A percentile compares a stretch with the other conserved stretches of the same genome.
Conservation (phyloP, 2,888 invertebrate genomes). For the Trichogramma dendrolimi region DNA sequence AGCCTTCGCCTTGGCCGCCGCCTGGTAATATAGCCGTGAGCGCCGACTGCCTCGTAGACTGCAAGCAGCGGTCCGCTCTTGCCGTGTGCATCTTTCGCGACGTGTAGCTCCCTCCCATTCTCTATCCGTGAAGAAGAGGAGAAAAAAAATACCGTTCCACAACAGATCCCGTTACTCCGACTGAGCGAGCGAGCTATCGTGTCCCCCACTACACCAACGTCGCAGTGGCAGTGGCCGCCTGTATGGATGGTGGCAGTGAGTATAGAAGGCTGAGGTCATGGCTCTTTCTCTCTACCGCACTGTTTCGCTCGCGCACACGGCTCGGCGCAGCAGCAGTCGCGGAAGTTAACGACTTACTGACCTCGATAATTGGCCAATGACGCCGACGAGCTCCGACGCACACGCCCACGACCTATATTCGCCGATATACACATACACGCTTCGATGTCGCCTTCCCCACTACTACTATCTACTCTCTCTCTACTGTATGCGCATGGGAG, state of each 20-base stretch:
- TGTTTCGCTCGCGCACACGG: constrained; percentile 12
- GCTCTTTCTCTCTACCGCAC: constrained; percentile 17
- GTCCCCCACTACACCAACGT: constrained; percentile 26
- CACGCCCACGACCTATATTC: neutral
- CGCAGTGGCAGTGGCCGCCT: too few species aligned
- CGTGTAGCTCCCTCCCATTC: constrained; percentile 24
- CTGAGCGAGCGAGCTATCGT: neutral
- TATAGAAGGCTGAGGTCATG: too few species aligned
- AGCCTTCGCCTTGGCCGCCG: constrained; percentile 23
- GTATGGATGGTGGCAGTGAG: too few species aligned
- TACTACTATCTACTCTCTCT: constrained; percentile 9
- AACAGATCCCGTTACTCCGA: constrained; percentile 42
- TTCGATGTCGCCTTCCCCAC: constrained; percentile 5
- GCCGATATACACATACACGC: neutral
- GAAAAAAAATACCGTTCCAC: constrained; percentile 27
- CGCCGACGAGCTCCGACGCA: neutral
- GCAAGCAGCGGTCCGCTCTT: too few species aligned
- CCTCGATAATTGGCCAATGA: constrained; percentile 43
- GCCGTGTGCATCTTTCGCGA: neutral
- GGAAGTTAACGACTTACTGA: constrained; percentile 46
- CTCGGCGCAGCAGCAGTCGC: constrained; percentile 14
- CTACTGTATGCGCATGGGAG: neutral
- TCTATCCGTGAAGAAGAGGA: neutral
- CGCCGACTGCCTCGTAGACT: too few species aligned
- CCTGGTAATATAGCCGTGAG: constrained; percentile 23